A percentile compares a stretch with the other conserved stretches of the same genome.
Conservation (phyloP, 2,113 vertebrate species). For the Chroicocephalus ridibundus region DNA sequence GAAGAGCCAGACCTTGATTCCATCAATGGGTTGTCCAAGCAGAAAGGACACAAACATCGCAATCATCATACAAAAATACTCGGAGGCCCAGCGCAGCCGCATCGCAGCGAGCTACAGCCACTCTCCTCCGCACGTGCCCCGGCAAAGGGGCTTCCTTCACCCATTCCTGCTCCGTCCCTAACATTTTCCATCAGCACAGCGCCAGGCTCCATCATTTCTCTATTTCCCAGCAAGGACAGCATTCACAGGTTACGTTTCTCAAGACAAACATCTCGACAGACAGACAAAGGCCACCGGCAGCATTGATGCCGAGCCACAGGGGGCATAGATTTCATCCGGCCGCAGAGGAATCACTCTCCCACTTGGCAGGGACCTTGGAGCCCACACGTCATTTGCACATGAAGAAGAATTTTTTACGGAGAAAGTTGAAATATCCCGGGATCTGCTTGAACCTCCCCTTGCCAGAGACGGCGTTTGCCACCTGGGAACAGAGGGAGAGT, state of each 20-base stretch:
- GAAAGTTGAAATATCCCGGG: constrained; percentile 90
- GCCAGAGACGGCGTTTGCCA: constrained; percentile 84
- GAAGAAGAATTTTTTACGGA: constrained; percentile 90
- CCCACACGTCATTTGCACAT: not conserved
- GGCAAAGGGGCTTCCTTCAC: not conserved
- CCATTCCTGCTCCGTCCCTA: not conserved
- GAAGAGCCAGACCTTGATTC: not conserved
- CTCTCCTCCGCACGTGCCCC: not conserved
- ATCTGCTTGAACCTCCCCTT: constrained; percentile 92
- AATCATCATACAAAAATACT: not conserved
- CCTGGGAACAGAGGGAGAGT: constrained; percentile 70
- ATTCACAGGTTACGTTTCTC: not conserved
- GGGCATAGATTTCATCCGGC: not conserved
- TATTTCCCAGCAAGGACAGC: not conserved
- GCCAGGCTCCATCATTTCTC: not conserved
- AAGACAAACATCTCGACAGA: not conserved
- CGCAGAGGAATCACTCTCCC: rapidly evolving
- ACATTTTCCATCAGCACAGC: rapidly evolving
- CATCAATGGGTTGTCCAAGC: not conserved
- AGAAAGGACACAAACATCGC: not conserved
- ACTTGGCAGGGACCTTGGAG: rapidly evolving
- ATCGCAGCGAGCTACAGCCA: rapidly evolving
- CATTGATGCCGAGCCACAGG: rapidly evolving
- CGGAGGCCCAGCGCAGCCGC: rapidly evolving
- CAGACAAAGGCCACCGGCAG: not conserved